Conservation (phyloP, 2,888 invertebrate species). For the Drosophila paranaensis region DNA sequence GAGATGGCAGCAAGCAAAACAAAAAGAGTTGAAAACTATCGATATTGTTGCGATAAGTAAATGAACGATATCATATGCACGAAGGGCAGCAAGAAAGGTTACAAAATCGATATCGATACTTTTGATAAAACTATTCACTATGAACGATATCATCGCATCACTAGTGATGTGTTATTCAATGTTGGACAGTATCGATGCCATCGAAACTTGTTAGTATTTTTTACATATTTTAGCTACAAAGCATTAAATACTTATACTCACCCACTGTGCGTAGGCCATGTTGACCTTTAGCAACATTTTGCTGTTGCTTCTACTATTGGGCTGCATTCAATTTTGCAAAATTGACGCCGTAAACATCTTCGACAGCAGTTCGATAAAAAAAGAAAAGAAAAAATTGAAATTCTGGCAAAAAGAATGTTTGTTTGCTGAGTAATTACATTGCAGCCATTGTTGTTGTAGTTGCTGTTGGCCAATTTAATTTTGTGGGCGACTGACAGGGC, state of each 20-base stretch:
- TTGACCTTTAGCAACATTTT: slow-evolving; percentile 7
- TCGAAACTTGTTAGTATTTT: too few species aligned
- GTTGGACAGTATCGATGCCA: too few species aligned
- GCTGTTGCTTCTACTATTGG: slow-evolving; percentile 39
- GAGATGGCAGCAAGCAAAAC: too few species aligned
- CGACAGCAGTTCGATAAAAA: slow-evolving; percentile 5
- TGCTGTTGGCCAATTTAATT: slow-evolving; percentile 11
- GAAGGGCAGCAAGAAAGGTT: too few species aligned
- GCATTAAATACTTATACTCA: neutral
- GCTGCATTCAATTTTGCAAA: slow-evolving; percentile 54
- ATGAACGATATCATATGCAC: too few species aligned
- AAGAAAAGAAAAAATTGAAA: neutral
- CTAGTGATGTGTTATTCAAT: too few species aligned
- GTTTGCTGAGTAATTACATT: slow-evolving; percentile 38
- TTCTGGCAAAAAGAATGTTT: slow-evolving; percentile 1
- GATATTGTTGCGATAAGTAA: too few species aligned
- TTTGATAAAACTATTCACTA: too few species aligned
- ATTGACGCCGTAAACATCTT: slow-evolving; percentile 27
- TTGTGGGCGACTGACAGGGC: slow-evolving; percentile 19
- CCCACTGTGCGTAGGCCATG: slow-evolving; percentile 16
- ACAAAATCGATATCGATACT: too few species aligned
- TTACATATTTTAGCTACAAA: neutral
- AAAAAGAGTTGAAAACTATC: too few species aligned
- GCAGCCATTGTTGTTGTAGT: slow-evolving; percentile 3
- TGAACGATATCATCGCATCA: too few species aligned